Conservation (phyloP, 2,888 invertebrate genomes). For the Hermodice carunculata region DNA sequence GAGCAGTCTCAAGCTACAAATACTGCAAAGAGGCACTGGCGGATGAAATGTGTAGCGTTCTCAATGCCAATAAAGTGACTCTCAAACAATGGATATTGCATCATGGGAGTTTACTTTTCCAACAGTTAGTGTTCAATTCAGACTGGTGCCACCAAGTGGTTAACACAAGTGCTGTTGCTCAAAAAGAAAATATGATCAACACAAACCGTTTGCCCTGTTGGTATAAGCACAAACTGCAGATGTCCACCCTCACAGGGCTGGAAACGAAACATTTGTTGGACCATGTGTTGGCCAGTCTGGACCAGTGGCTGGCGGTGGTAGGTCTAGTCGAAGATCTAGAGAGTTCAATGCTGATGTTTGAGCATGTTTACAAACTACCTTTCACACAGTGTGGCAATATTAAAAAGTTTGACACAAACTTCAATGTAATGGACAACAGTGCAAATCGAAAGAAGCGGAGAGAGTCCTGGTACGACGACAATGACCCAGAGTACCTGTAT, state of each 20-base stretch:
- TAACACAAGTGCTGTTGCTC: slow-evolving; percentile 28
- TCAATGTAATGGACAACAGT: slow-evolving; percentile 8
- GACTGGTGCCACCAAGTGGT: slow-evolving; percentile 24
- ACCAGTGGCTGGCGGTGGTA: slow-evolving; percentile 37
- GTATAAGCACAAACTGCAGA: slow-evolving; percentile 28
- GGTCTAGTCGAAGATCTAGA: slow-evolving; percentile 28
- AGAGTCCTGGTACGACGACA: slow-evolving; percentile 13
- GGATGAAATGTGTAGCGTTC: slow-evolving; percentile 33
- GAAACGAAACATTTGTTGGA: slow-evolving; percentile 18
- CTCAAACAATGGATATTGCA: slow-evolving; percentile 18
- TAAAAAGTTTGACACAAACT: background rate
- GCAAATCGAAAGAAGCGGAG: slow-evolving; percentile 17
- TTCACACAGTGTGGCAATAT: slow-evolving; percentile 31
- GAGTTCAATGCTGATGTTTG: slow-evolving; percentile 31
- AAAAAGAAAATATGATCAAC: slow-evolving; percentile 19
- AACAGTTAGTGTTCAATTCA: slow-evolving; percentile 29
- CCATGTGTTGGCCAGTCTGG: slow-evolving; percentile 32
- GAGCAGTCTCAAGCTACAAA: slow-evolving; percentile 34
- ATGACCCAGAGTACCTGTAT: slow-evolving; percentile 29
- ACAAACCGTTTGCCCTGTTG: slow-evolving; percentile 32
- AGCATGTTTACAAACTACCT: slow-evolving; percentile 34
- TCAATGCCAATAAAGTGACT: slow-evolving; percentile 14
- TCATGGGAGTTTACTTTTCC: slow-evolving; percentile 35
- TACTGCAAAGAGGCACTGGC: slow-evolving; percentile 31
- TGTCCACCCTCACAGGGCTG: slow-evolving; percentile 11